phyloP scores from a whole-genome alignment of 2,797 vertebrate species.

The Euthynnus affinis region DNA sequence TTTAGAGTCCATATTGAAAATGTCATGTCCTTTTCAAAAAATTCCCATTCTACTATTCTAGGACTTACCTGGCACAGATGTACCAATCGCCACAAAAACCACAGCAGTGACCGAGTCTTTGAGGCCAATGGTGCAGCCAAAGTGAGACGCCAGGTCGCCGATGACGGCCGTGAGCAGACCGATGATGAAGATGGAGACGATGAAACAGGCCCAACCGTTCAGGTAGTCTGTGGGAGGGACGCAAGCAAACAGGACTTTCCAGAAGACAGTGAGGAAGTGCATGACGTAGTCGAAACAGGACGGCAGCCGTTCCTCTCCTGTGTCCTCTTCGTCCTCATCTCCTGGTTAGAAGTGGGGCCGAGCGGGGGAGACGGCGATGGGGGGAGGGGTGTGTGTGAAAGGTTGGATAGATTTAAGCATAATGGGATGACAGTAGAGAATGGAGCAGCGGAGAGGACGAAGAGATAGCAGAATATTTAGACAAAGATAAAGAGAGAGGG shows the following conservation, averaged over 20 bases:
- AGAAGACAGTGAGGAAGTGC: constrained; percentile 99
- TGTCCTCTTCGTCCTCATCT: constrained; percentile 97
- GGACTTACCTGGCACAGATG: constrained; percentile 94
- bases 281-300: constrained; percentile 99
- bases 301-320: constrained; percentile 94
- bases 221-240: constrained; percentile 97
- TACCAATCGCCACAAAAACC: constrained; percentile 96
- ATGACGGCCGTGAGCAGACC: constrained; percentile 96
- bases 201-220: constrained; percentile 97
- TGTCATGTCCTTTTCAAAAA: too few species aligned
- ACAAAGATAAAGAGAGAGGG: constrained; percentile 28
- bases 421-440: constrained; percentile 37
- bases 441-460: constrained; percentile 2
- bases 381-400: background rate
- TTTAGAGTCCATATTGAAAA: background rate
- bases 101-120: constrained; percentile 98
- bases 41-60: background rate
- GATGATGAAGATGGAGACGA: constrained; percentile 93
- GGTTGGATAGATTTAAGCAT: constrained; percentile 22
- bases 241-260: constrained; percentile 98
- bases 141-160: constrained; percentile 96
- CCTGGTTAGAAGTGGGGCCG: constrained; percentile 74
- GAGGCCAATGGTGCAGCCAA: constrained; percentile 98
- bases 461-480: constrained; percentile 21
- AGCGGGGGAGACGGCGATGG: background rate